Evolutionary conservation across 2,797 vertebrate species (phyloP).

Genomic region (Anomalospiza imberbis): DNA sequence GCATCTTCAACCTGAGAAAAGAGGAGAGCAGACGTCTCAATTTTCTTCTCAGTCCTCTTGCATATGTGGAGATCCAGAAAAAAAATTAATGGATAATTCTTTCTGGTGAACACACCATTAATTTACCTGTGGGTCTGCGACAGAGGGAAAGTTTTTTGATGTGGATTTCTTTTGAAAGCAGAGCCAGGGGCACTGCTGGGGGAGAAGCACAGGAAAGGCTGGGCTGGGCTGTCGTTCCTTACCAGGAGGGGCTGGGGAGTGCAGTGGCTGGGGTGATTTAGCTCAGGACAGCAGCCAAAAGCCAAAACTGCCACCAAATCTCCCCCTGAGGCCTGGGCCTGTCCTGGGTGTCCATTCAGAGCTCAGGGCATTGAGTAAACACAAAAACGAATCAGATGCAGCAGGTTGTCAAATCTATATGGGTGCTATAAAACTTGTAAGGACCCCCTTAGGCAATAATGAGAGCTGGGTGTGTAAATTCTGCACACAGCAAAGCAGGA

Average conservation of each 20-base stretch:
- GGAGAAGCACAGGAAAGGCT: not conserved
- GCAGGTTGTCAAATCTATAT: constrained; percentile 42
- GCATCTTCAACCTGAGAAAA: not conserved
- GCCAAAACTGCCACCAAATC: not conserved
- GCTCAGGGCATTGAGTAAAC: not conserved
- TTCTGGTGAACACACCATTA: not conserved
- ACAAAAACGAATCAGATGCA: constrained; percentile 40
- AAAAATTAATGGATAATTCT: not conserved
- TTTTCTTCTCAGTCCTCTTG: not conserved
- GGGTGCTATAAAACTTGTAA: constrained; percentile 57
- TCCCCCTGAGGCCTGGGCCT: not conserved
- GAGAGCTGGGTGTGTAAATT: constrained; percentile 51
- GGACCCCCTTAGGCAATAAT: constrained; percentile 50
- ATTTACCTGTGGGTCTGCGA: not conserved
- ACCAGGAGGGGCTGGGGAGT: not conserved
- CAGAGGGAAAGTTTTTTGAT: not conserved
- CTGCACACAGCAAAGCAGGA: constrained; percentile 25
- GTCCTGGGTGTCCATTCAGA: not conserved
- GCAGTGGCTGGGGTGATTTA: not conserved
- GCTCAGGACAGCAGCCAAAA: constrained; percentile 9
- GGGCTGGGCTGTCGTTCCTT: not conserved
- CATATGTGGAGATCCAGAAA: not conserved
- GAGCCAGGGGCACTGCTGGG: not conserved
- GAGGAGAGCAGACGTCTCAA: not conserved
- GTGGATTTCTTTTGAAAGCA: not conserved